Evolutionary conservation across 92 coral and sea anemone species (phyloP).

Genomic region (Phenganax stokvisi): DNA sequence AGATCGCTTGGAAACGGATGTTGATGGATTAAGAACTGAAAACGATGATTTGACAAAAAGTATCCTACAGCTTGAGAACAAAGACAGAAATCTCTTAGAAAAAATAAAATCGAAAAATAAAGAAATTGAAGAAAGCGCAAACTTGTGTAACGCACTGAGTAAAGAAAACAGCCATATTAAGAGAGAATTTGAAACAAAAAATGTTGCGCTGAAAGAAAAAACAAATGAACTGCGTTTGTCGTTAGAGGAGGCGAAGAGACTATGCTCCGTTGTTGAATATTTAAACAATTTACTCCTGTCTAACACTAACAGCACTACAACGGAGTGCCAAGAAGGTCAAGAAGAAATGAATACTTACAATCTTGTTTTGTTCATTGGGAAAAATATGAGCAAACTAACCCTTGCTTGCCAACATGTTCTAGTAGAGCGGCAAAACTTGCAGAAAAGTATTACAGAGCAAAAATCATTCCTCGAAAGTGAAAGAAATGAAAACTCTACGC

Average conservation of each 20-base stretch:
- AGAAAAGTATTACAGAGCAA: not conserved
- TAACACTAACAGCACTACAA: not conserved
- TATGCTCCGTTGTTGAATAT: not conserved
- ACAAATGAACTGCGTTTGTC: not conserved
- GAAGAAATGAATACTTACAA: not conserved
- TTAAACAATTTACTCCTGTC: not conserved
- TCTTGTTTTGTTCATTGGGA: not conserved
- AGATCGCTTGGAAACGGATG: constrained; percentile 11
- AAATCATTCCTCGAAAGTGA: not conserved
- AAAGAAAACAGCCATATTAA: not conserved
- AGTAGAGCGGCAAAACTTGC: constrained; percentile 12
- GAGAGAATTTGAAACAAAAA: not conserved
- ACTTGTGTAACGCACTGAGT: not conserved
- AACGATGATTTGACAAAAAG: not conserved
- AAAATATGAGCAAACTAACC: not conserved
- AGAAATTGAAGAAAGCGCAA: constrained; percentile 9
- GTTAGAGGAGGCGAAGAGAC: constrained; percentile 2
- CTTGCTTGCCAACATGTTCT: not conserved
- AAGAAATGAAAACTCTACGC: not conserved
- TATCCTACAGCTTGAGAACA: not conserved
- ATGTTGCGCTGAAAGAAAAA: not conserved
- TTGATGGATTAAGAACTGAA: not conserved
- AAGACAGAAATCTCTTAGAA: constrained; percentile 5
- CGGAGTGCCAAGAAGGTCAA: not conserved
- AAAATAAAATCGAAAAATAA: not conserved